Evolutionary conservation across 1,140 invertebrate genomes (phyloP), one percentile per base, ranked within the genome.

Genomic region (Nomia melanderi): DNA sequence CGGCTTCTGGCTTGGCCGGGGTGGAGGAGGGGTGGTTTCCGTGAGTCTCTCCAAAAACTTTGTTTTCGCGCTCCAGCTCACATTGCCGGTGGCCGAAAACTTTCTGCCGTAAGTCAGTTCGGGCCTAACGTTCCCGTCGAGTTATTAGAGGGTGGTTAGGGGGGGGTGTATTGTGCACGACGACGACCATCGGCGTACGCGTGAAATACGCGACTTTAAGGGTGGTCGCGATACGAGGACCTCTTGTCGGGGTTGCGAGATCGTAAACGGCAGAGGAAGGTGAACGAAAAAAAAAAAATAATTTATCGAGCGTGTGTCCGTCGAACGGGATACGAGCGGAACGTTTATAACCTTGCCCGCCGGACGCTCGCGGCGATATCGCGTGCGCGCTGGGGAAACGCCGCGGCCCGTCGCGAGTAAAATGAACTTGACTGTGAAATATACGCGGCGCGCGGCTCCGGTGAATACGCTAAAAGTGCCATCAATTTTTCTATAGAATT

Each of bases 11-110:
- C 79, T 44, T 63, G 57, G 56, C 20, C 11, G 59, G 8, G 20
- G 2, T 3, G 41, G 41, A 20, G 7, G 4, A 17, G 0, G 20
- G 44, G 44, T 3, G 25, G 63, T 53, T 29, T 36, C 59, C 57
- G 64, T 27, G 60, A 76, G 57, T 79, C 72, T 79, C 72, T 60
- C 75, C 78, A 78, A 86, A 86, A 86, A 79, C 78, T 86, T 84
- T 86, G 66, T 82, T 87, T 77, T 81, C 65, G 60, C 81, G 79
- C 27, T n/a, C 20, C 50, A 39, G 20, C 85, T 86, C 85, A 84
- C 88, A 89, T 88, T 87, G 87, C 84, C 66, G 86, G 79, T 82
- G 77, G 64, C 84, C 88, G 87, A 87, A 87, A 91, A 91, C 89
- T 91, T 62, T 90, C 73, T 29, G 65, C 82, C 83, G 86, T 91